Evolutionary conservation across 92 coral and sea anemone species (phyloP).

Genomic region (Montipora capitata): DNA sequence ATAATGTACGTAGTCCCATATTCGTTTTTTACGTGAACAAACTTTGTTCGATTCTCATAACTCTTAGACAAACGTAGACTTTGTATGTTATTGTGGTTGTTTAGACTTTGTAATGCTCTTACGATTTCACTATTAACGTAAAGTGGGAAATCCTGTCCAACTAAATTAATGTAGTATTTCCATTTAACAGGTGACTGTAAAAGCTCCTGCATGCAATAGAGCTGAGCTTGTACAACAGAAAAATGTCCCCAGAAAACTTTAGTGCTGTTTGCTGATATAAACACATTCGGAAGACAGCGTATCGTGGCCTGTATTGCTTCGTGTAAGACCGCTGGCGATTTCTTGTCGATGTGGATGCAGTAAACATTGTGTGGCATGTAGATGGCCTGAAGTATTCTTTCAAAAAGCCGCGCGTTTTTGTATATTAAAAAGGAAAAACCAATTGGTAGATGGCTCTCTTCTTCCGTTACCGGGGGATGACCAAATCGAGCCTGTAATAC

Average conservation of each 20-base stretch:
- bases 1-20: too few species aligned
- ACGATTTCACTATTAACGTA: conserved; percentile 15
- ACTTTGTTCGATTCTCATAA: too few species aligned
- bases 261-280: conserved; percentile 36
- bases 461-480: neutral
- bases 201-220: conserved; percentile 72
- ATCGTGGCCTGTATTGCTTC: conserved; percentile 39
- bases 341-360: conserved; percentile 80
- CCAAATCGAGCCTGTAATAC: conserved; percentile 1
- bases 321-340: conserved; percentile 17
- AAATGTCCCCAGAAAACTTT: conserved; percentile 73
- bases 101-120: conserved; percentile 36
- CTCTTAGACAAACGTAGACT: neutral
- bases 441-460: conserved; percentile 49
- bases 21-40: too few species aligned
- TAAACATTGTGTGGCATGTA: conserved; percentile 78
- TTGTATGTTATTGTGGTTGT: conserved; percentile 54
- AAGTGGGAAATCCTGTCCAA: conserved; percentile 84
- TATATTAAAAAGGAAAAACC: conserved; percentile 61
- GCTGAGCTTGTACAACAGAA: conserved; percentile 54
- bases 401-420: conserved; percentile 63
- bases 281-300: conserved; percentile 72
- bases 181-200: conserved; percentile 34
- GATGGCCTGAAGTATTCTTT: conserved; percentile 65
- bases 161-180: conserved; percentile 75